These are phyloP conservation scores for Mus pahari DNA, from an alignment of 2,113 vertebrate genomes.

Conservation along the genomic window DNA sequence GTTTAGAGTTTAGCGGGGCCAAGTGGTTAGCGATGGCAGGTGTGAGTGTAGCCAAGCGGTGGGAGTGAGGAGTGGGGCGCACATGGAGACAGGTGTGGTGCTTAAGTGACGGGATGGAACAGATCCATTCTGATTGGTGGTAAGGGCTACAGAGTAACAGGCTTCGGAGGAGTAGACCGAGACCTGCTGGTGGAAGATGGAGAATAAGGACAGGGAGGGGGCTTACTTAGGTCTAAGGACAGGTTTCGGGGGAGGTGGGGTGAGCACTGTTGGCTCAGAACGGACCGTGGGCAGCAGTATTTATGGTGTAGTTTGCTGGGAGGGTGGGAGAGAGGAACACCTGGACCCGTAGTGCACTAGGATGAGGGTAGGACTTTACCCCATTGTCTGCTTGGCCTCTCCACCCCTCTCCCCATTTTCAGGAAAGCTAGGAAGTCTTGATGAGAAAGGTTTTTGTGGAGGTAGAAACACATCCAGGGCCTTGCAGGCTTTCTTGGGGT, in stretches of 20 bases:
- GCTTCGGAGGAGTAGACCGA: neutral
- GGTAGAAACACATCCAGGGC: neutral
- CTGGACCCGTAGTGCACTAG: constrained; percentile 9
- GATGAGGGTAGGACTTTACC: neutral
- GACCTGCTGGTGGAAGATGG: neutral
- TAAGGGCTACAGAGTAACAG: neutral
- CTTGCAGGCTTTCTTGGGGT: neutral
- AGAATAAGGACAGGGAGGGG: neutral
- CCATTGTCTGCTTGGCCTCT: constrained; percentile 62
- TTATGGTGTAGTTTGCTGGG: neutral
- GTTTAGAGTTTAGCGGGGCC: constrained; percentile 64
- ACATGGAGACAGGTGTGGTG: constrained; percentile 44
- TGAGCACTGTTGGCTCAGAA: neutral
- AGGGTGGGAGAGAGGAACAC: neutral
- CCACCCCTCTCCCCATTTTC: neutral
- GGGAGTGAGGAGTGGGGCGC: constrained; percentile 17
- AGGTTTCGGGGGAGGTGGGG: neutral
- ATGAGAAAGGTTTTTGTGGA: constrained; percentile 34
- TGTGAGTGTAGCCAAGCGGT: constrained; percentile 44
- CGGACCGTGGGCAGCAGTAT: neutral
- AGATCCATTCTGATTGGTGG: neutral
- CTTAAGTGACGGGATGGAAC: neutral
- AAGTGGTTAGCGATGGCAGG: constrained; percentile 75
- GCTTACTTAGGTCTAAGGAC: neutral
- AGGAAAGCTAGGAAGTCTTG: neutral